A percentile compares a stretch with the other conserved stretches of the same genome.
Evolutionary conservation across 2,113 vertebrate genomes (phyloP).

Genomic region (Paralichthys olivaceus): DNA sequence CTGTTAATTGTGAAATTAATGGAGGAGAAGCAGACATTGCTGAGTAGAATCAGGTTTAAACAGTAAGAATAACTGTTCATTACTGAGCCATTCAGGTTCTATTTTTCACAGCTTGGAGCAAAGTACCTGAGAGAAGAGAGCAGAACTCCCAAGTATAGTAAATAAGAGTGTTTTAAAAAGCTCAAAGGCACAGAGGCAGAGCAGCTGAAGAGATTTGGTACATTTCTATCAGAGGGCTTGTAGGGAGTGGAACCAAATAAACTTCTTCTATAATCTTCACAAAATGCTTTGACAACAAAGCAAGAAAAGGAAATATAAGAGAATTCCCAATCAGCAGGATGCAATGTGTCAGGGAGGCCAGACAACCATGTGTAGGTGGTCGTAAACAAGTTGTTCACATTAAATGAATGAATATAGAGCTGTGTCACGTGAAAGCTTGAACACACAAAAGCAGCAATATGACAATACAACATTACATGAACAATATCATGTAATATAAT

Average conservation of each 20-base stretch:
- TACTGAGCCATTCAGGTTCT: slow-evolving; percentile 14
- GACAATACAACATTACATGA: too few species aligned
- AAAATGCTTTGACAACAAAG: too few species aligned
- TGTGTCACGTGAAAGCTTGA: too few species aligned
- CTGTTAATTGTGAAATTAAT: background rate
- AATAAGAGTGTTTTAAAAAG: background rate
- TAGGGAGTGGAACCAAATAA: background rate
- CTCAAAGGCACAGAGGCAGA: background rate
- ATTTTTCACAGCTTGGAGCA: slow-evolving; percentile 19
- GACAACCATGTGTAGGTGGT: too few species aligned
- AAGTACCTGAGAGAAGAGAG: slow-evolving; percentile 8
- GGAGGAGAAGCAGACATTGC: slow-evolving; percentile 9
- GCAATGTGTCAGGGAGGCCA: too few species aligned
- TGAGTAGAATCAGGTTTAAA: slow-evolving; percentile 5
- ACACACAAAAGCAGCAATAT: too few species aligned
- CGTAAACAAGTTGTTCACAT: too few species aligned
- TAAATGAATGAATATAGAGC: too few species aligned
- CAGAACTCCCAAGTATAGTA: background rate
- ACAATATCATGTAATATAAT: too few species aligned
- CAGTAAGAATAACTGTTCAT: slow-evolving; percentile 12
- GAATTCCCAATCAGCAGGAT: too few species aligned
- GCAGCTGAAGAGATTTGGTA: background rate
- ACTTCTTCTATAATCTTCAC: too few species aligned
- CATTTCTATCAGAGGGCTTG: background rate
- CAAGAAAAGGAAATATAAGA: too few species aligned